A percentile compares a stretch with the other conserved stretches of the same genome.
Conservation (phyloP, 2,888 invertebrate species). For the Vesta saturnalis region DNA sequence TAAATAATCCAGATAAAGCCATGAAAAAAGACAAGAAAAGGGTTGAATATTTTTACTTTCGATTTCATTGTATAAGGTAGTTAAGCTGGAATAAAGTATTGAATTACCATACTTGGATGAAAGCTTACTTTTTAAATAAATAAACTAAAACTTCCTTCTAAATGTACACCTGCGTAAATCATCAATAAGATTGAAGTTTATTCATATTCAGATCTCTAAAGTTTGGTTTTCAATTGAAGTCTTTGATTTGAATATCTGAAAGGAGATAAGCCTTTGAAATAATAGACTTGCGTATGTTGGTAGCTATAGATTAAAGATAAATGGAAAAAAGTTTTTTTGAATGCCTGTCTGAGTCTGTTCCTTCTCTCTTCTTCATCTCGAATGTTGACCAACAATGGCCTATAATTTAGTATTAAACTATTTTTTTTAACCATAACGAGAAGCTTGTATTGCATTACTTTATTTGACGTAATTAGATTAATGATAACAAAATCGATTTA, state of each 20-base stretch:
- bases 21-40: neutral
- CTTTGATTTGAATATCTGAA: constrained; percentile 43
- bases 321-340: constrained; percentile 43
- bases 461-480: neutral
- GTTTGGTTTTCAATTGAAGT: constrained; percentile 41
- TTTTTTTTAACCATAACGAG: constrained; percentile 15
- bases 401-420: constrained; percentile 26
- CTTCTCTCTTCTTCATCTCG: constrained; percentile 19
- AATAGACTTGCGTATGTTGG: constrained; percentile 39
- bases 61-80: constrained; percentile 24
- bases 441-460: constrained; percentile 1
- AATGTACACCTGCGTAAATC: constrained; percentile 42
- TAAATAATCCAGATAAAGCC: too few relatives aligned
- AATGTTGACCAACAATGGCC: constrained; percentile 24
- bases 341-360: constrained; percentile 37
- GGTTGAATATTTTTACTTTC: constrained; percentile 23
- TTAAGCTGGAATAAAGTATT: constrained; percentile 26
- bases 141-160: constrained; percentile 30
- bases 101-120: neutral
- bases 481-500: constrained; percentile 31
- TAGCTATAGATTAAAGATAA: constrained; percentile 44
- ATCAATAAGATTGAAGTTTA: constrained; percentile 43
- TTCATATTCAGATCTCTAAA: constrained; percentile 43
- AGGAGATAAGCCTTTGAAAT: constrained; percentile 42
- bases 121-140: neutral